Percentiles rank a stretch among this genome's conserved stretches.
These are phyloP conservation scores for Allacma fusca DNA, from an alignment of 2,888 invertebrate species.

Conservation along the genomic window DNA sequence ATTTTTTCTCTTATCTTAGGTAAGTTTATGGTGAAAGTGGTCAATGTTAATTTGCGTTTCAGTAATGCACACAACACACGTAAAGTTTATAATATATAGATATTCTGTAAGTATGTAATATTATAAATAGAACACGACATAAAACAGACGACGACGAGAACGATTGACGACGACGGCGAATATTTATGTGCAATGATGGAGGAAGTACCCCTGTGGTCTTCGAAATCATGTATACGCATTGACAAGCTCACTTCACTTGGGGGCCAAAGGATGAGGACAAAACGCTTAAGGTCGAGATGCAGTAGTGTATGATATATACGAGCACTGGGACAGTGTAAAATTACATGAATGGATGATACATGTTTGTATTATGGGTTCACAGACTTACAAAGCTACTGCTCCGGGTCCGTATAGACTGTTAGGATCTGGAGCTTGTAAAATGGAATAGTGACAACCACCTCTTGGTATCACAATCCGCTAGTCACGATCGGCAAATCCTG, in stretches of 20 bases:
- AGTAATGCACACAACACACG: conserved; percentile 22
- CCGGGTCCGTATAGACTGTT: conserved; percentile 21
- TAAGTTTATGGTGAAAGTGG: not conserved
- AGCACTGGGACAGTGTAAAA: conserved; percentile 36
- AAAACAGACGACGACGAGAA: conserved; percentile 22
- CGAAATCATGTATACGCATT: conserved; percentile 9
- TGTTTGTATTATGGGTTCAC: conserved; percentile 27
- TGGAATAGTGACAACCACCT: conserved; percentile 36
- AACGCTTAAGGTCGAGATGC: conserved; percentile 1
- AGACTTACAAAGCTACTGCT: conserved; percentile 35
- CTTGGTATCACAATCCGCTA: conserved; percentile 60
- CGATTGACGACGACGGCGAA: conserved; percentile 29
- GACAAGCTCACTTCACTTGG: conserved; percentile 40
- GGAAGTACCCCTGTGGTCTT: not conserved
- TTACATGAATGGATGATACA: conserved; percentile 39
- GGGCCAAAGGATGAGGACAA: not conserved
- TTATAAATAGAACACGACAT: conserved; percentile 29
- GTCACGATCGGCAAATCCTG: conserved; percentile 61
- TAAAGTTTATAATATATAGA: conserved; percentile 14
- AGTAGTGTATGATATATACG: conserved; percentile 15
- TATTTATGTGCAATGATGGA: conserved; percentile 19
- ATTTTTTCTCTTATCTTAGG: not conserved
- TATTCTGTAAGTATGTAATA: conserved; percentile 15
- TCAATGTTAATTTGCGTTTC: not conserved
- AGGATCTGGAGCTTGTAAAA: conserved; percentile 42